phyloP scores from a whole-genome alignment of 1,140 invertebrate genomes.

The Drosophila sturtevanti region DNA sequence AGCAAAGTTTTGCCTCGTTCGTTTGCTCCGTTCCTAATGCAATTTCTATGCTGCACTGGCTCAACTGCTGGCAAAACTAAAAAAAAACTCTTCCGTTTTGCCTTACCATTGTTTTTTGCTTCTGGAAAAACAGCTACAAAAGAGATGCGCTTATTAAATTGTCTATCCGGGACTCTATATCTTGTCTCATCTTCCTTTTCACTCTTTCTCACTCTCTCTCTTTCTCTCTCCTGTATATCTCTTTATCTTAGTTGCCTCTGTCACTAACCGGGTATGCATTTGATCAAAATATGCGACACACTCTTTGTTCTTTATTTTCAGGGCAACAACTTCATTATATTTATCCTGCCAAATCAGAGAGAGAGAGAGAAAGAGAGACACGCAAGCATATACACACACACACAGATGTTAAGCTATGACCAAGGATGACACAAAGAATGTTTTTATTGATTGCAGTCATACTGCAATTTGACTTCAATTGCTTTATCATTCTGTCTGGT shows the following conservation, averaged over 20 bases:
- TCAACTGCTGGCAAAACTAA: slow-evolving; percentile 32
- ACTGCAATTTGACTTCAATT: background rate
- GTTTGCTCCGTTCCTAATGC: slow-evolving; percentile 66
- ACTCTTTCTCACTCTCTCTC: slow-evolving; percentile 1
- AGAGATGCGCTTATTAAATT: slow-evolving; percentile 68
- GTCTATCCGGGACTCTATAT: slow-evolving; percentile 18
- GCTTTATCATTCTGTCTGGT: background rate
- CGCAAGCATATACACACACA: too few relatives aligned
- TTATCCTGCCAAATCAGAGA: slow-evolving; percentile 1
- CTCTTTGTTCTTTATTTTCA: slow-evolving; percentile 29
- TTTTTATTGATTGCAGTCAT: background rate
- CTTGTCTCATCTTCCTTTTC: too few relatives aligned
- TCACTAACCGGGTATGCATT: slow-evolving; percentile 15
- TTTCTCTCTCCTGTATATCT: slow-evolving; percentile 13
- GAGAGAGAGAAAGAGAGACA: too few relatives aligned
- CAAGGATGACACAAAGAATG: background rate
- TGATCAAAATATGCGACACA: slow-evolving; percentile 65
- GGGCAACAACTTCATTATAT: slow-evolving; percentile 52
- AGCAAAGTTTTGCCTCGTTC: slow-evolving; percentile 34
- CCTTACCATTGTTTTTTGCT: slow-evolving; percentile 50
- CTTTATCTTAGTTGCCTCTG: slow-evolving; percentile 18
- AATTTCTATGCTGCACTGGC: slow-evolving; percentile 74
- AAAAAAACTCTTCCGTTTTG: slow-evolving; percentile 61
- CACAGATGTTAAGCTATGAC: background rate
- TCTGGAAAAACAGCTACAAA: slow-evolving; percentile 34